These are phyloP conservation scores for Lordiphosa clarofinis DNA, from an alignment of 1,140 invertebrate genomes.

Conservation along the genomic window DNA sequence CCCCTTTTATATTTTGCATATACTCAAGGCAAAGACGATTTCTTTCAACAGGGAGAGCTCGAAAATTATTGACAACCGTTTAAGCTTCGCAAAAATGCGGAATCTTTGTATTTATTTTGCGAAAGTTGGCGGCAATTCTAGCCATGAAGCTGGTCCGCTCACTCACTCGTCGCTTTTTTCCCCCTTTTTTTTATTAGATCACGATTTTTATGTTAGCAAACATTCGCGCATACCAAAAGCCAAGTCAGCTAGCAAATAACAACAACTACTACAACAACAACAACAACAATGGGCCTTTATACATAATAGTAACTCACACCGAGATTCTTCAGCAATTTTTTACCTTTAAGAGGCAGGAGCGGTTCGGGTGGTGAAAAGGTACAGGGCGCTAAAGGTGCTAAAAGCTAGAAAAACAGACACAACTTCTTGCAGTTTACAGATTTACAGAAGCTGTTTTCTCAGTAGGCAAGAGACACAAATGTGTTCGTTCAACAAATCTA, in stretches of 20 bases:
- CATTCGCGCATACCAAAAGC: conserved; percentile 64
- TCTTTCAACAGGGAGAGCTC: conserved; percentile 35
- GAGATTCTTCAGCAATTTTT: conserved; percentile 52
- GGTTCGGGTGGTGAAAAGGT: conserved; percentile 7
- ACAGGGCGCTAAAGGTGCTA: background rate
- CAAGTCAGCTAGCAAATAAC: conserved; percentile 27
- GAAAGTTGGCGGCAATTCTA: conserved; percentile 35
- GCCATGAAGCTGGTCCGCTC: conserved; percentile 40
- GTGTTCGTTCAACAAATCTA: too few species aligned
- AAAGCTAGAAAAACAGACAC: too few species aligned
- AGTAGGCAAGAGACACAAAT: too few species aligned
- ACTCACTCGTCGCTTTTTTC: conserved; percentile 30
- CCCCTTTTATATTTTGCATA: conserved; percentile 40
- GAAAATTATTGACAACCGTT: conserved; percentile 51
- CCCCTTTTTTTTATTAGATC: conserved; percentile 63
- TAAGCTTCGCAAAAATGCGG: conserved; percentile 15
- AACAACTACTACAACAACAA: background rate
- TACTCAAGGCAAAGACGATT: conserved; percentile 41
- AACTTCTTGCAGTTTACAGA: too few species aligned
- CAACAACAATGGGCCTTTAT: conserved; percentile 40
- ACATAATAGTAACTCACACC: conserved; percentile 63
- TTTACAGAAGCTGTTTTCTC: too few species aligned
- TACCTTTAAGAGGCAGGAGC: conserved; percentile 45
- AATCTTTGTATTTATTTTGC: conserved; percentile 20
- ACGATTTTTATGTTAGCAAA: conserved; percentile 73